Evolutionary conservation across 2,113 vertebrate species (phyloP).

Genomic region (Engraulis encrasicolus): DNA sequence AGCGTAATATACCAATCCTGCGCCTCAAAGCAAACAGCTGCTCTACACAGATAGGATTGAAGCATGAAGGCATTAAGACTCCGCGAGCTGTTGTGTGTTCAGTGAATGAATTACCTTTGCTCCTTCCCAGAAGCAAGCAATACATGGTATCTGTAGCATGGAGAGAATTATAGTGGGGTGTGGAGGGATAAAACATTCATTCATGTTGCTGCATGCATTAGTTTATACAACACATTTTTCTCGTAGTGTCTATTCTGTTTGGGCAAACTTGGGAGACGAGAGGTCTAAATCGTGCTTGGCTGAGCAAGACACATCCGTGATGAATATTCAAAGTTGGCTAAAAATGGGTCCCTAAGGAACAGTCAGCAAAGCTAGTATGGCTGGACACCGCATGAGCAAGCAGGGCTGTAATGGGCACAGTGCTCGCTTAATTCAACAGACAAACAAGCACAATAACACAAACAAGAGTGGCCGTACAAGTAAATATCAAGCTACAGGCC

Average conservation of each 20-base stretch:
- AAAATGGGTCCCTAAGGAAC: neutral
- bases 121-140: constrained; percentile 67
- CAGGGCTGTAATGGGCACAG: neutral
- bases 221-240: neutral
- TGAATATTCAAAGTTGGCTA: constrained; percentile 11
- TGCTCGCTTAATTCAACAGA: neutral
- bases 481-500: neutral
- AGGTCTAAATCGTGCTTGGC: neutral
- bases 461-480: neutral
- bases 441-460: neutral
- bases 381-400: neutral
- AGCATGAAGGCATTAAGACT: constrained; percentile 69
- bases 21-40: constrained; percentile 71
- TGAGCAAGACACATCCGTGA: neutral
- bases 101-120: constrained; percentile 72
- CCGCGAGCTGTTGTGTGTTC: constrained; percentile 62
- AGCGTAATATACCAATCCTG: constrained; percentile 61
- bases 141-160: constrained; percentile 18
- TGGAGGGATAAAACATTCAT: neutral
- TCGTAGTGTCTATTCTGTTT: neutral
- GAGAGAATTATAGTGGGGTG: neutral
- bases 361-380: neutral
- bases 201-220: neutral
- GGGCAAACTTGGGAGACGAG: neutral
- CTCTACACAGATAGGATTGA: constrained; percentile 66